These are phyloP conservation scores for Epizoanthus fatuus DNA, from an alignment of 92 coral and sea anemone species.

Conservation along the genomic window DNA sequence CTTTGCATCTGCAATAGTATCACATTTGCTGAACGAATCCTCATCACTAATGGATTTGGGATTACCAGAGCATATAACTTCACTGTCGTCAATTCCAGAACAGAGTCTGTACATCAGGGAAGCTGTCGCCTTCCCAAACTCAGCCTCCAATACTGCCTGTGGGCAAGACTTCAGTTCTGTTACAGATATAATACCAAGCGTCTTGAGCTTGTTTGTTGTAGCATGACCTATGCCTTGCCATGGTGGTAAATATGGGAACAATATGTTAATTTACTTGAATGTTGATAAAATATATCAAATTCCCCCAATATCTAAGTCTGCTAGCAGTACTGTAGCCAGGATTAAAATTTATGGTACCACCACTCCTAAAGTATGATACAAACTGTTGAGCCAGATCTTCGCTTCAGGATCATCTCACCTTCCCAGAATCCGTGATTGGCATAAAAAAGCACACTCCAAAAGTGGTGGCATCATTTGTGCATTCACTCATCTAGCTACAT, in stretches of 20 bases:
- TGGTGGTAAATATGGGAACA: neutral
- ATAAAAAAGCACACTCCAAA: too few relatives aligned
- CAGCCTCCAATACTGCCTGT: slow-evolving; percentile 56
- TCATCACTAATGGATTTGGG: slow-evolving; percentile 87
- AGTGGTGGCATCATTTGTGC: too few relatives aligned
- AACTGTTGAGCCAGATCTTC: too few relatives aligned
- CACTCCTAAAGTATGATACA: too few relatives aligned
- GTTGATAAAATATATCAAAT: neutral
- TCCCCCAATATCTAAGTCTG: neutral
- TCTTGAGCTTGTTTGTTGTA: slow-evolving; percentile 65
- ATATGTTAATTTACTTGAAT: neutral
- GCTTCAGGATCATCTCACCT: too few relatives aligned
- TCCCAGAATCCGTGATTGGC: too few relatives aligned
- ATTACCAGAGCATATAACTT: slow-evolving; percentile 73
- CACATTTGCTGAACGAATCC: slow-evolving; percentile 82
- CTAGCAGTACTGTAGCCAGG: neutral
- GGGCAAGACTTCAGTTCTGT: slow-evolving; percentile 75
- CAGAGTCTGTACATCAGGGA: slow-evolving; percentile 63
- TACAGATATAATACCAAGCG: slow-evolving; percentile 72
- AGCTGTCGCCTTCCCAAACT: slow-evolving; percentile 71
- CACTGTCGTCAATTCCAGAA: slow-evolving; percentile 82
- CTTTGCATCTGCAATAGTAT: slow-evolving; percentile 69
- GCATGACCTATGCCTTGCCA: slow-evolving; percentile 82
- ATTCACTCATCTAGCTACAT: too few relatives aligned
- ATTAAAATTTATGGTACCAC: too few relatives aligned